These are phyloP conservation scores for Oceanodroma leucorhoa DNA, from an alignment of 2,797 vertebrate genomes.

Conservation along the genomic window DNA sequence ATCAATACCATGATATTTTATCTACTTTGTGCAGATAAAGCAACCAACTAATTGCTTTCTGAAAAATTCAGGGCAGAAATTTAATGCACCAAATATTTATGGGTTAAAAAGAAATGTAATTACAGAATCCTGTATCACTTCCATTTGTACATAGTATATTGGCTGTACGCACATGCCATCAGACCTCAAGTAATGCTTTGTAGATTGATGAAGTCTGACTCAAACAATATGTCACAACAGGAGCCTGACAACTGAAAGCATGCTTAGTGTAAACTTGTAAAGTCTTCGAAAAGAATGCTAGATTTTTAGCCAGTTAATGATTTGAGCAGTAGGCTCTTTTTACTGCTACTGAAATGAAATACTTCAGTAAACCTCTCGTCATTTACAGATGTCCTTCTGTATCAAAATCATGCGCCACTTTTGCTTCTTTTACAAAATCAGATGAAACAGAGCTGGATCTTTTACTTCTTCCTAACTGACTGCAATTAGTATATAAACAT, in stretches of 20 bases:
- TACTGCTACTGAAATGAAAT: slow-evolving; percentile 67
- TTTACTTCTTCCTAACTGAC: neutral
- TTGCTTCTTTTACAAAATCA: neutral
- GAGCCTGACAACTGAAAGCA: slow-evolving; percentile 67
- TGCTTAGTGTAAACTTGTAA: slow-evolving; percentile 67
- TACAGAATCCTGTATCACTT: neutral
- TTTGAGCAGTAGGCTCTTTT: slow-evolving; percentile 54
- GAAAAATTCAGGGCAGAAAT: slow-evolving; percentile 21
- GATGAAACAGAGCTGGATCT: neutral
- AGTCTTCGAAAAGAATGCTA: slow-evolving; percentile 53
- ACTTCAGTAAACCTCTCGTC: slow-evolving; percentile 26
- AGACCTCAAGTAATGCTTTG: slow-evolving; percentile 63
- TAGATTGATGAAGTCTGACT: slow-evolving; percentile 66
- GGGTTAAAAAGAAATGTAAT: slow-evolving; percentile 16
- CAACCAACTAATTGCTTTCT: slow-evolving; percentile 36
- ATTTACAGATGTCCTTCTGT: slow-evolving; percentile 45
- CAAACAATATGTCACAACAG: slow-evolving; percentile 58
- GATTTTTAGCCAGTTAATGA: slow-evolving; percentile 66
- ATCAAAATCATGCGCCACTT: slow-evolving; percentile 11
- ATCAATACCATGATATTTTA: slow-evolving; percentile 30
- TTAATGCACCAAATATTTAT: neutral
- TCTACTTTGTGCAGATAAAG: slow-evolving; percentile 22
- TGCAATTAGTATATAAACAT: neutral
- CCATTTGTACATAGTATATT: neutral
- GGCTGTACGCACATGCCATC: slow-evolving; percentile 20